A percentile compares a stretch with the other conserved stretches of the same genome.
phyloP scores from a whole-genome alignment of 2,797 vertebrate genomes.

The Sebastes hubbsi region DNA sequence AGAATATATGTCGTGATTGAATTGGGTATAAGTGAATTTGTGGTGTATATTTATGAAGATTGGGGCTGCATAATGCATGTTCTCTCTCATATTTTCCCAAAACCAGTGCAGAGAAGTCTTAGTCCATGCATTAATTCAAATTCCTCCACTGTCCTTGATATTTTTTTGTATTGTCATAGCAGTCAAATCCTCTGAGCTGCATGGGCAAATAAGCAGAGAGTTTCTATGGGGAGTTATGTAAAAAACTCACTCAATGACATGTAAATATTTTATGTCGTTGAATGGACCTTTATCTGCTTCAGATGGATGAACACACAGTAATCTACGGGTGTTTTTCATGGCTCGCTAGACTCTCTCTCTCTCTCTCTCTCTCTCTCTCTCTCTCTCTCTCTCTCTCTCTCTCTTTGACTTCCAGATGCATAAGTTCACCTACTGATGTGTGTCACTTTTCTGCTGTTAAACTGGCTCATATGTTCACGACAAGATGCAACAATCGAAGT shows the following conservation, averaged over 20 bases:
- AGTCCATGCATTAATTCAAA: slow-evolving; percentile 41
- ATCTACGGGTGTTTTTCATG: slow-evolving; percentile 6
- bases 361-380: neutral
- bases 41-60: slow-evolving; percentile 41
- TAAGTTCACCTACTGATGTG: slow-evolving; percentile 29
- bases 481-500: slow-evolving; percentile 15
- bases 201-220: slow-evolving; percentile 3
- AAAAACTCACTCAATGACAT: slow-evolving; percentile 2
- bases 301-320: slow-evolving; percentile 15
- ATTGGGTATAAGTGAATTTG: slow-evolving; percentile 28
- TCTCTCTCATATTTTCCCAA: slow-evolving; percentile 22
- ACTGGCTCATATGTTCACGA: slow-evolving; percentile 1
- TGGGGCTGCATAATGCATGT: slow-evolving; percentile 7
- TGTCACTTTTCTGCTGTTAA: slow-evolving; percentile 32
- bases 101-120: neutral
- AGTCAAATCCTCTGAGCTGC: slow-evolving; percentile 13
- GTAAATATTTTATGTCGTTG: slow-evolving; percentile 12
- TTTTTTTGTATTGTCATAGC: slow-evolving; percentile 8
- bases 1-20: slow-evolving; percentile 32
- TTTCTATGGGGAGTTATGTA: neutral
- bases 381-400: neutral
- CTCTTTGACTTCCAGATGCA: slow-evolving; percentile 8
- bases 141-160: slow-evolving; percentile 6
- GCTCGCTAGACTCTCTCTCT: neutral
- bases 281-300: slow-evolving; percentile 10